Evolutionary conservation across 2,797 vertebrate species (phyloP).

Genomic region (Chelonia mydas): DNA sequence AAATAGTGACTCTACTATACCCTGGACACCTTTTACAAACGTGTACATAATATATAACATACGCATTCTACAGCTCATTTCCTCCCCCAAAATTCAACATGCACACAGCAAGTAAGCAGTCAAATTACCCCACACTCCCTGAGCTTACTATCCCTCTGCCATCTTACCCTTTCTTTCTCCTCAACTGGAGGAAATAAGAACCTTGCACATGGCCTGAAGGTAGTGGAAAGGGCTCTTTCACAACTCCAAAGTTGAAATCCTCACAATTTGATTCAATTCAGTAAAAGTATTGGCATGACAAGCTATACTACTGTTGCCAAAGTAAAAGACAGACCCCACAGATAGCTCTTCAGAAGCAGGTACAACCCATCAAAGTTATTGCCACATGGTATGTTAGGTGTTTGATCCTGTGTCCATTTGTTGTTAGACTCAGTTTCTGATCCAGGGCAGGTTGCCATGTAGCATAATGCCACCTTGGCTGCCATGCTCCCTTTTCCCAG

Average conservation of each 20-base stretch:
- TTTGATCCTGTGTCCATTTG: background rate
- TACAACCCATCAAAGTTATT: background rate
- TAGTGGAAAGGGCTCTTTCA: background rate
- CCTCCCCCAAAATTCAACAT: background rate
- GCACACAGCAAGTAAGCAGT: background rate
- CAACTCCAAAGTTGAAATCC: background rate
- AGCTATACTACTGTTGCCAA: background rate
- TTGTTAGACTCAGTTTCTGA: background rate
- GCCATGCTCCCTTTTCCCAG: background rate
- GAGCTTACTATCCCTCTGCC: background rate
- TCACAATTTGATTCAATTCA: slow-evolving; percentile 39
- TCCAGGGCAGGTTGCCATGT: background rate
- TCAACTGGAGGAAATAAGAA: background rate
- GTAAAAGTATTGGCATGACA: background rate
- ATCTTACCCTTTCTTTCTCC: background rate
- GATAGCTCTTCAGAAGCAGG: background rate
- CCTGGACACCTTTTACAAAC: background rate
- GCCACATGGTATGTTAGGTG: background rate
- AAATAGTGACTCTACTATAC: background rate
- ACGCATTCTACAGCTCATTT: background rate
- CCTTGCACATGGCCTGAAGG: slow-evolving; percentile 1
- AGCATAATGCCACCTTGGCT: background rate
- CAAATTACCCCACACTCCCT: background rate
- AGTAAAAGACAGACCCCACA: background rate
- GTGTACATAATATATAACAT: background rate